Conservation (phyloP, 2,797 vertebrate species). For the Pampus argenteus region DNA sequence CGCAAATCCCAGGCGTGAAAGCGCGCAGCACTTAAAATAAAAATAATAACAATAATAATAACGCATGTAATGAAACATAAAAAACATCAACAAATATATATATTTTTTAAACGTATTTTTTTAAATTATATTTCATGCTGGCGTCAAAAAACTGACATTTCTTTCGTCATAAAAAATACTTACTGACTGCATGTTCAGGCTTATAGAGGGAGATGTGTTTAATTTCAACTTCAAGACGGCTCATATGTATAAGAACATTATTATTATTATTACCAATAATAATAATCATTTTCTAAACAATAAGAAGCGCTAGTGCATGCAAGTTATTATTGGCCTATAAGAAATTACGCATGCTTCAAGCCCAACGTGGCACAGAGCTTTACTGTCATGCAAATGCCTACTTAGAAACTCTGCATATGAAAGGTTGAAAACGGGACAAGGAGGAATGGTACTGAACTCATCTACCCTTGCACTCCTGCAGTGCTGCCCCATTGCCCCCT, state of each 20-base stretch:
- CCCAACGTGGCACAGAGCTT: neutral
- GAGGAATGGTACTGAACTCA: conserved; percentile 46
- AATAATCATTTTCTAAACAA: too few relatives aligned
- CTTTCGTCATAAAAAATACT: neutral
- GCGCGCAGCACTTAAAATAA: too few relatives aligned
- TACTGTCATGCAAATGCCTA: neutral
- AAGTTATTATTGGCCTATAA: too few relatives aligned
- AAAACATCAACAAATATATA: too few relatives aligned
- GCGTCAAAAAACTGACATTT: neutral
- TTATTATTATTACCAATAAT: too few relatives aligned
- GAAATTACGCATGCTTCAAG: neutral
- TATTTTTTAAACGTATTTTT: neutral
- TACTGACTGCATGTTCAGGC: neutral
- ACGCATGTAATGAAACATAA: neutral
- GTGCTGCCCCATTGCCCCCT: conserved; percentile 21
- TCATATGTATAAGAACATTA: too few relatives aligned
- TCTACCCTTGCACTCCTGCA: conserved; percentile 42
- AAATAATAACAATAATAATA: too few relatives aligned
- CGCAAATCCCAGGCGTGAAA: neutral
- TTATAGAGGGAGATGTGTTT: neutral
- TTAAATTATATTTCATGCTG: neutral
- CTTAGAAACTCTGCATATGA: conserved; percentile 6
- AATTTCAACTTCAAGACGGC: neutral
- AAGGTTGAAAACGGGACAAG: conserved; percentile 27
- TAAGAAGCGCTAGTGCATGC: too few relatives aligned